Base-by-base conservation (phyloP, 2,113 vertebrate species). In the Sprattus sprattus region DNA sequence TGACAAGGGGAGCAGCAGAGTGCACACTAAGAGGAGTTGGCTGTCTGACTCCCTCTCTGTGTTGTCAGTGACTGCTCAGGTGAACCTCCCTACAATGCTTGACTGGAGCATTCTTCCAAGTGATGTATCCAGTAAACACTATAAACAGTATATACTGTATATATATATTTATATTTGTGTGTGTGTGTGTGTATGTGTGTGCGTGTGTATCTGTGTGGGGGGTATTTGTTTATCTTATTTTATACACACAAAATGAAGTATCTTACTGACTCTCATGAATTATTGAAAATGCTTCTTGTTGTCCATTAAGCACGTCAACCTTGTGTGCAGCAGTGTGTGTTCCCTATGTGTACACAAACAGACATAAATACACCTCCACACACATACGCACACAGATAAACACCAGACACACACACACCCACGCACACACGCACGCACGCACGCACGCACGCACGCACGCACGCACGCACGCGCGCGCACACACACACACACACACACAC, bases 151-250 rank as follows among this genome's bases (percentile, higher is more conserved):
- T n/a, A n/a, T n/a, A n/a, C n/a, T 71, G 6, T 71, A 0, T 71
- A 9, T 71, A 9, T 71, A 9, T 71, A 25, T 71, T 6, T 71
- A 6, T 71, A 25, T 71, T n/a, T 71, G 64, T 71, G 64, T 71
- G n/a, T 28, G n/a, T 71, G 64, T 28, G 64, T 71, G n/a, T 71
- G 64, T 28, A n/a, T 71, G 64, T 28, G 64, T 71, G 64, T 71
- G 64, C 10, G 25, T 28, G 64, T 28, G 64, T 71, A 0, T 67
- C n/a, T 67, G 22, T 67, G 6, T 67, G 64, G 25, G 64, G 16
- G 20, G 18, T 25, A 67, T 67, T 67, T 71, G 64, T 71, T 71
- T 71, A 71, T 71, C 64, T 71, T 71, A 71, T 71, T 78, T 78
- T 32, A 28, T 32, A 78, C 28, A 78, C 25, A 32, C 71, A 78